These are phyloP conservation scores for Euglossa dilemma DNA, from an alignment of 1,140 invertebrate species.

Conservation along the genomic window DNA sequence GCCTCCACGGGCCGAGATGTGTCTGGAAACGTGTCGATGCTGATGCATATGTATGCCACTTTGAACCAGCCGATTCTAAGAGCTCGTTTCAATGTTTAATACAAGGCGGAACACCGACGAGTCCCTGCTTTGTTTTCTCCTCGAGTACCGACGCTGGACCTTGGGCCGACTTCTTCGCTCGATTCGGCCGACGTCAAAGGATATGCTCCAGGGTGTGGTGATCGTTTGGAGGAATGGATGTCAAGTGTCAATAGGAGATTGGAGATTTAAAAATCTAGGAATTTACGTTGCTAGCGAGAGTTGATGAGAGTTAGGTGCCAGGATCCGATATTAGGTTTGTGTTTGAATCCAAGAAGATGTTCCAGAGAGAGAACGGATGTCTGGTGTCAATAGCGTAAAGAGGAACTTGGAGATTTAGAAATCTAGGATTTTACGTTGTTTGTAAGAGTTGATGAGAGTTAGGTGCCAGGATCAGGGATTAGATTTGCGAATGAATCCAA, in stretches of 20 bases:
- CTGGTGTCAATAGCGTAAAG: neutral
- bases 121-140: slow-evolving; percentile 1
- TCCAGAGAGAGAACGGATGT: too few species aligned
- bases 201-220: neutral
- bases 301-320: too few species aligned
- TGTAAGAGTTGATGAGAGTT: too few species aligned
- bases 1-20: neutral
- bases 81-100: slow-evolving; percentile 34
- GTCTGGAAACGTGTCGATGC: slow-evolving; percentile 4
- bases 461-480: too few species aligned
- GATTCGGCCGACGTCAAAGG: neutral
- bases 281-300: neutral
- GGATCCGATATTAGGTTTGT: neutral
- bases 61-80: neutral
- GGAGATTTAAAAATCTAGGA: neutral
- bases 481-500: too few species aligned
- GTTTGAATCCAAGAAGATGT: neutral
- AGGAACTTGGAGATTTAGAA: neutral
- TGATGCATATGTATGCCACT: slow-evolving; percentile 17
- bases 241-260: neutral
- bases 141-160: neutral
- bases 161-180: neutral
- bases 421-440: neutral
- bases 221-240: neutral
- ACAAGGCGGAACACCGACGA: neutral